Base-by-base conservation (phyloP, 2,797 vertebrate genomes). In the Myotis findleyi region DNA sequence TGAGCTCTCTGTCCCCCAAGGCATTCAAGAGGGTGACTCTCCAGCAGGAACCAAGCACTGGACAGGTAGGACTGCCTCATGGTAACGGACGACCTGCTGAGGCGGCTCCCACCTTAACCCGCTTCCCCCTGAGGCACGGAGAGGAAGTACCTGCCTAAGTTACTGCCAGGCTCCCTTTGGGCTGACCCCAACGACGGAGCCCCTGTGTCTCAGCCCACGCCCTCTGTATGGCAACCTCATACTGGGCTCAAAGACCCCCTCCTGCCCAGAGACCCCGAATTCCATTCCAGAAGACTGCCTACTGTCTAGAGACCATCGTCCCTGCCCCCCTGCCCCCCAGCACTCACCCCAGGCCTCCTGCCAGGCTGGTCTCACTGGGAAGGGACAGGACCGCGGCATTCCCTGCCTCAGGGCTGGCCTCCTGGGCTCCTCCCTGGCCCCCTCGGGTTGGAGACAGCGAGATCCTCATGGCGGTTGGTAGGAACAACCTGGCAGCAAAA, bases 401-500 rank as follows among this genome's bases (percentile, higher is more conserved):
- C 9, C 33, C 41, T 1, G 57, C 25, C 12, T 17, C 14, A 6
- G n/a, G 36, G 27, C 18, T 38, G 27, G 49, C 49, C 68, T 17
- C 47, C 87, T 21, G 2, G 0, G 41, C 3, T 30, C 71, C n/a
- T 49, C 62, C 75, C 2, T 0, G 33, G 1, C 18, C 57, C 13
- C 25, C 57, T 14, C 1, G 27, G 59, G 59, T 14, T 30, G 27
- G 59, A 13, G 27, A 62, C 25, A 62, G 59, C 59, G 12, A 62
- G 59, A 30, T 30, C 12, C 59, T 30, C 59, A 30, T 62, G 59
- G 27, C 5, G 12, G 25, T 30, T 14, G 59, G 59, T 90, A 53
- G 41, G 83, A 94, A 89, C 38, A 86, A 76, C 94, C 97, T 93
- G 89, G 86, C 96, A 33, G 12, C 93, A 96, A 69, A 94, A 97